Evolutionary conservation across 2,113 vertebrate genomes (phyloP).

Genomic region (Haemorhous mexicanus): DNA sequence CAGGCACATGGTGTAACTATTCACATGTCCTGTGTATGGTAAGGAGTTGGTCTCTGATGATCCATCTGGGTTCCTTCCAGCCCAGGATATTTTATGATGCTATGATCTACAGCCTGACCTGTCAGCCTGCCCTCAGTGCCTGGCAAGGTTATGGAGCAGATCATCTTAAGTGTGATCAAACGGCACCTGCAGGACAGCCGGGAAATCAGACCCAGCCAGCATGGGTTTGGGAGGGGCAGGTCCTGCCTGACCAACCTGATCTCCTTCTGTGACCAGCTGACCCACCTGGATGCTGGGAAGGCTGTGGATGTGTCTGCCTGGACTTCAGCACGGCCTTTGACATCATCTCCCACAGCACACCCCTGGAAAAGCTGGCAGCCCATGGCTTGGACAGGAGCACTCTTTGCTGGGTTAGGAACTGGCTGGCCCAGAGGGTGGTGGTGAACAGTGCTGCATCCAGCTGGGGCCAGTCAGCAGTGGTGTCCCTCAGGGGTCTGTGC

Average conservation of each 20-base stretch:
- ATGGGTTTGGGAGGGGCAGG: not conserved
- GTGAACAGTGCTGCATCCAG: not conserved
- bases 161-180: not conserved
- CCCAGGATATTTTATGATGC: too few species aligned
- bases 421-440: not conserved
- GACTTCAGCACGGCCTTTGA: not conserved
- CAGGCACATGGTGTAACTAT: not conserved
- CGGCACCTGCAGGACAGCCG: fast-evolving
- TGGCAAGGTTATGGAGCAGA: not conserved
- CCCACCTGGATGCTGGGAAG: not conserved
- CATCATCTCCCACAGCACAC: not conserved
- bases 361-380: not conserved
- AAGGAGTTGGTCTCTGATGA: not conserved
- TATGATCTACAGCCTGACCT: not conserved
- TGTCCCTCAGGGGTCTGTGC: not conserved
- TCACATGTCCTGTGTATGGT: not conserved
- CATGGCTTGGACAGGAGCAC: fast-evolving
- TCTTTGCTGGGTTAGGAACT: not conserved
- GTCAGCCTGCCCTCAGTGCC: not conserved
- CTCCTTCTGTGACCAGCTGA: not conserved
- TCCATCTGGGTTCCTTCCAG: not conserved
- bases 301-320: not conserved
- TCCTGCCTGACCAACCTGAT: not conserved
- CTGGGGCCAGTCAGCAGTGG: not conserved
- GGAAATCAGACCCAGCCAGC: not conserved